Percentiles rank a stretch among this genome's conserved stretches.
Evolutionary conservation across 2,888 invertebrate genomes (phyloP).

Genomic region (Melinopterus prodromus): DNA sequence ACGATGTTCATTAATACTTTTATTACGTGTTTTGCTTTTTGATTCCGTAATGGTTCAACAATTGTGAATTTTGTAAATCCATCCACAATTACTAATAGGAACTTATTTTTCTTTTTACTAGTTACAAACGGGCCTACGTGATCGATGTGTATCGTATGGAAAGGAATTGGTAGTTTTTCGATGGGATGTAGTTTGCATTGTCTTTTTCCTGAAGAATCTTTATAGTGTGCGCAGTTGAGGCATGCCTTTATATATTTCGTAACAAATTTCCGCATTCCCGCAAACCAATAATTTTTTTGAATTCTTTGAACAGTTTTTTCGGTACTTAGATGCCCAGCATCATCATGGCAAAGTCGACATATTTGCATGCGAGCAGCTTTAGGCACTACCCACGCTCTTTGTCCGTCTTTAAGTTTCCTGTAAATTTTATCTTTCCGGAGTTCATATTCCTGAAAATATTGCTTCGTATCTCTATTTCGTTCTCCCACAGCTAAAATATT

Average conservation of each 20-base stretch:
- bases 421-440: background rate
- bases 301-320: constrained; percentile 48
- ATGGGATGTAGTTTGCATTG: constrained; percentile 49
- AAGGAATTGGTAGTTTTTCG: constrained; percentile 52
- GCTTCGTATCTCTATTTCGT: background rate
- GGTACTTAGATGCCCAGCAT: constrained; percentile 51
- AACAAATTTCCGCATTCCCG: constrained; percentile 47
- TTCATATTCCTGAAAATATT: constrained; percentile 13
- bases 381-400: constrained; percentile 48
- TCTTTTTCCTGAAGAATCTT: constrained; percentile 43
- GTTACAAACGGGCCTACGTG: constrained; percentile 56
- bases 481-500: background rate
- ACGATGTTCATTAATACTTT: constrained; percentile 22
- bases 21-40: background rate
- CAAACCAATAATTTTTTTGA: constrained; percentile 45
- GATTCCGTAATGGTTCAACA: constrained; percentile 43
- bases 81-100: constrained; percentile 7
- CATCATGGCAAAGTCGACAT: constrained; percentile 51
- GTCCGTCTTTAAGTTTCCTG: background rate
- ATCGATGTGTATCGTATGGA: constrained; percentile 57
- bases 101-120: constrained; percentile 42
- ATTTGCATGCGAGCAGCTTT: constrained; percentile 47
- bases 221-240: constrained; percentile 48
- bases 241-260: constrained; percentile 48
- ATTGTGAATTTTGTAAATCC: constrained; percentile 5